Percentiles rank a stretch among this genome's conserved stretches.
phyloP scores from a whole-genome alignment of 2,797 vertebrate genomes.

The Poecilia gillii region DNA sequence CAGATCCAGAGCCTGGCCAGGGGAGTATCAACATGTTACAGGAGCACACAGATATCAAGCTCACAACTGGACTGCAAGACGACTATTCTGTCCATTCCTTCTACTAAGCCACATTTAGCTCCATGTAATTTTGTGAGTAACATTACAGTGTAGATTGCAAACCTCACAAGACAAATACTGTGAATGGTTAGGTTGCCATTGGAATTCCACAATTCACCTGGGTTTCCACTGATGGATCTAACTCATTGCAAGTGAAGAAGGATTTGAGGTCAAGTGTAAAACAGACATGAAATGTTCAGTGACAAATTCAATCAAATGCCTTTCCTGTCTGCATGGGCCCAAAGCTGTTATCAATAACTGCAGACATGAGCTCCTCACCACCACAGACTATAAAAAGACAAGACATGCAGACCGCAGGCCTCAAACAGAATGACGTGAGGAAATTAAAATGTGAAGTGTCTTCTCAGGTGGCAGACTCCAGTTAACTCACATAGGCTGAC shows the following conservation, averaged over 20 bases:
- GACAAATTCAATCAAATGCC: conserved; percentile 32
- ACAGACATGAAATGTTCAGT: conserved; percentile 54
- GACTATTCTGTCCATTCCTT: background rate
- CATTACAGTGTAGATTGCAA: background rate
- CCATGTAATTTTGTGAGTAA: background rate
- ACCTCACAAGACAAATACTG: background rate
- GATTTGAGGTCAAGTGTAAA: conserved; percentile 36
- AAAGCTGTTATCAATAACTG: conserved; percentile 34
- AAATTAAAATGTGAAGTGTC: conserved; percentile 49
- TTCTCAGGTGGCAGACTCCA: conserved; percentile 39
- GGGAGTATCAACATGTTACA: background rate
- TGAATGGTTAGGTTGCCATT: background rate
- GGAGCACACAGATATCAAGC: background rate
- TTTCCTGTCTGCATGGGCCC: conserved; percentile 18
- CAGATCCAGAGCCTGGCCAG: background rate
- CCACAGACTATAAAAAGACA: conserved; percentile 24
- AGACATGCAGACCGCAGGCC: conserved; percentile 23
- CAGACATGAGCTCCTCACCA: conserved; percentile 35
- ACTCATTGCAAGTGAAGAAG: conserved; percentile 6
- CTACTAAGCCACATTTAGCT: background rate
- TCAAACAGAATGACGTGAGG: conserved; percentile 17
- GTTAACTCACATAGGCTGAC: conserved; percentile 41
- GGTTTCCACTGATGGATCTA: conserved; percentile 22
- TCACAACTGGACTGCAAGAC: background rate
- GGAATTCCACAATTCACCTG: background rate